Base-by-base conservation (phyloP, 2,113 vertebrate genomes). In the Sceloporus undulatus region DNA sequence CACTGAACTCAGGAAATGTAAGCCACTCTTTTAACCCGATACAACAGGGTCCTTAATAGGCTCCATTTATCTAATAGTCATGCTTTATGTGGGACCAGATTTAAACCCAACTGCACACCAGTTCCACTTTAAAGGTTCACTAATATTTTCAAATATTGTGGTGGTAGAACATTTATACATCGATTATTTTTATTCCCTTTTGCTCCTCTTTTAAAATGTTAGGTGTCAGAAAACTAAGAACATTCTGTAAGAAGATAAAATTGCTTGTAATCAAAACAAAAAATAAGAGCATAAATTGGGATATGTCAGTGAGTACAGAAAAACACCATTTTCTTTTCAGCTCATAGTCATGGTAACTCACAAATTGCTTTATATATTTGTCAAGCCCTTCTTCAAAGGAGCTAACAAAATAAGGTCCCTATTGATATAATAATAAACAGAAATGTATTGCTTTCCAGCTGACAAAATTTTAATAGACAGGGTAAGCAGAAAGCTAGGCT, bases 401-500 rank as follows among this genome's bases (percentile, higher is more conserved):
- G 23, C 11, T 71, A 74, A 77, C 59, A 86, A n/a, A 79, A 85
- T 90, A 5, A 91, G 68, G 56, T 40, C 38, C 82, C 85, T 84
- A 62, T 9, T 91, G 85, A 79, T 79, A 87, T 21, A 66, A 85
- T 70, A 90, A 90, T 80, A 90, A 89, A 89, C 74, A 90, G 16
- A 90, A 88, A 84, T 76, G 59, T 9, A 2, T 0, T 76, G 54
- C 78, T 85, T 87, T 83, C 71, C 66, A 54, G 56, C 68, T 82
- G 11, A 0, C 9, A 90, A 74, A 25, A 48, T 38, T 75, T 77
- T 68, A 80, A 40, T 79, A 88, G 76, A 86, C 87, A 91, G 21
- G 7, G 88, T 79, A 59, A 87, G 76, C 3, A 68, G 56, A 65
- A 88, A 94, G 91, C 68, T 92, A 86, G 90, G 90, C 84, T 56